Evolutionary conservation across 2,888 invertebrate species (phyloP).

Genomic region (Oasisia sp.): DNA sequence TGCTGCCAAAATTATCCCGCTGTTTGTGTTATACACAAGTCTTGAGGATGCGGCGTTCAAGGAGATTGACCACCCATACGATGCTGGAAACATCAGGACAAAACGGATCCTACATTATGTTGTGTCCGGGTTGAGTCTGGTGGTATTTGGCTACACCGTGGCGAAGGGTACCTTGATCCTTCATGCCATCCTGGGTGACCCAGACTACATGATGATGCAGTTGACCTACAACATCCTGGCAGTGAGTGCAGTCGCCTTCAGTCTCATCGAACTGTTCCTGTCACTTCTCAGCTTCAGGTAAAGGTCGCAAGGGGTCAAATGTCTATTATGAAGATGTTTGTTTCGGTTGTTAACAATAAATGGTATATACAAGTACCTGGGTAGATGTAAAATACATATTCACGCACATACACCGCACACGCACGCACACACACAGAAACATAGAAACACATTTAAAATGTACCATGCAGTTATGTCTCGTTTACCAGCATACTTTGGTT

Average conservation of each 20-base stretch:
- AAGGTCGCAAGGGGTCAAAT: not conserved
- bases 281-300: conserved; percentile 43
- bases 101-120: conserved; percentile 40
- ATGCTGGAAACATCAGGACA: conserved; percentile 35
- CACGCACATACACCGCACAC: too few relatives aligned
- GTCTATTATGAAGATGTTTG: not conserved
- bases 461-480: too few relatives aligned
- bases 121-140: conserved; percentile 40
- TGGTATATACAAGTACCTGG: too few relatives aligned
- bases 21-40: conserved; percentile 45
- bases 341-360: not conserved
- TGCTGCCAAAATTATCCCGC: conserved; percentile 48
- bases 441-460: too few relatives aligned
- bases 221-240: conserved; percentile 52
- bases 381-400: too few relatives aligned
- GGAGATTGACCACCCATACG: conserved; percentile 47
- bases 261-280: conserved; percentile 50
- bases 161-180: conserved; percentile 54
- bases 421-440: too few relatives aligned
- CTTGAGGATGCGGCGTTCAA: conserved; percentile 48
- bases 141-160: conserved; percentile 43
- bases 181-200: conserved; percentile 45
- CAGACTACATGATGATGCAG: conserved; percentile 50
- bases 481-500: too few relatives aligned
- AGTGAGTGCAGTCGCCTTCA: conserved; percentile 50